phyloP scores from a whole-genome alignment of 2,113 vertebrate species.

The Gobio gobio region DNA sequence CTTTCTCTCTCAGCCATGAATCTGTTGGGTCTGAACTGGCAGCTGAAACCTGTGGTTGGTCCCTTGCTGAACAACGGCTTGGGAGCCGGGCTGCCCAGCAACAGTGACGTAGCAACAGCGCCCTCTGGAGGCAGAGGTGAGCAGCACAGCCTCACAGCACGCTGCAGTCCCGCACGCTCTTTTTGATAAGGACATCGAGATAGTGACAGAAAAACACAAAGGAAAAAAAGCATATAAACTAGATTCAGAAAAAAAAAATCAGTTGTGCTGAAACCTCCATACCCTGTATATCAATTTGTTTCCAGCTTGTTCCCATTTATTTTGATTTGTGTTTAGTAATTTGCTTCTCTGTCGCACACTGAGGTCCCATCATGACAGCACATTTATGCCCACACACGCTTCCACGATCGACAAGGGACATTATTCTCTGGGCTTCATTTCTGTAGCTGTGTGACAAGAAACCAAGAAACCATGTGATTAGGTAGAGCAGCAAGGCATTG shows the following conservation, averaged over 20 bases:
- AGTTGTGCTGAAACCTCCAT: constrained; percentile 5
- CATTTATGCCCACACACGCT: constrained; percentile 34
- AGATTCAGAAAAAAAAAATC: background rate
- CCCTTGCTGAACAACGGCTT: constrained; percentile 94
- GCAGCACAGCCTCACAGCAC: constrained; percentile 55
- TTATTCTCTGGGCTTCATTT: constrained; percentile 28
- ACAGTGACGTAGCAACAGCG: constrained; percentile 87
- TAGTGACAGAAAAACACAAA: constrained; percentile 1
- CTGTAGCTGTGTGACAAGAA: constrained; percentile 23
- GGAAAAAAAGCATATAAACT: background rate
- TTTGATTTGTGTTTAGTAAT: constrained; percentile 43
- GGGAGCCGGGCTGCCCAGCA: constrained; percentile 85
- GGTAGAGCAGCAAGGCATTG: constrained; percentile 18
- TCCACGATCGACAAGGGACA: constrained; percentile 10
- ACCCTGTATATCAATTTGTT: constrained; percentile 21
- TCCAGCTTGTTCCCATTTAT: constrained; percentile 31
- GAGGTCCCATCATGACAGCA: constrained; percentile 14
- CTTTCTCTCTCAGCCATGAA: constrained; percentile 84
- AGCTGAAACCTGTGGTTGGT: constrained; percentile 92
- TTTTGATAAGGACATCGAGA: background rate
- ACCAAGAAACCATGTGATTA: constrained; percentile 31
- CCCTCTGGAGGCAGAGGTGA: constrained; percentile 97
- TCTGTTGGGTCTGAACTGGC: constrained; percentile 97
- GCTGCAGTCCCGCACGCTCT: background rate
- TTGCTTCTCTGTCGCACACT: constrained; percentile 14